Conservation (phyloP, 2,113 vertebrate genomes). For the Calidris pygmaea region DNA sequence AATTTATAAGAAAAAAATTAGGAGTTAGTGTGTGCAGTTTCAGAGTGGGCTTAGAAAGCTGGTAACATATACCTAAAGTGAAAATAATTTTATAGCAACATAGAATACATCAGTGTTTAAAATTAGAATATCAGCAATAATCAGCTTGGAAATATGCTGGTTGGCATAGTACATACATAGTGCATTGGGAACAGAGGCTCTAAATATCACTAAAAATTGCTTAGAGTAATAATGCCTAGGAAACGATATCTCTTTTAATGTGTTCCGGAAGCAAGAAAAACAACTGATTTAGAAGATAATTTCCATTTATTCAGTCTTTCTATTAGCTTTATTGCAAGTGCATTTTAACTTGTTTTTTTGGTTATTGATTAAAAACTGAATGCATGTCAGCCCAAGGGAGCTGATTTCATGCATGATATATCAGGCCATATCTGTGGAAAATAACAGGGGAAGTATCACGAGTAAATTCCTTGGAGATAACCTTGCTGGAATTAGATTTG, state of each 20-base stretch:
- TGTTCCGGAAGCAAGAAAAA: background rate
- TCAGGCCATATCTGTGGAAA: background rate
- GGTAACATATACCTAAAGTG: background rate
- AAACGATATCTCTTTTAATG: accelerated
- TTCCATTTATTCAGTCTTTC: no score
- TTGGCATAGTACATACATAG: background rate
- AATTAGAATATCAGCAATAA: background rate
- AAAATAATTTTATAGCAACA: background rate
- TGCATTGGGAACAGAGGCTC: background rate
- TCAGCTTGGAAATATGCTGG: background rate
- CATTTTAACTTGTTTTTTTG: background rate
- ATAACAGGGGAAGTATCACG: background rate
- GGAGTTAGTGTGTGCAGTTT: accelerated
- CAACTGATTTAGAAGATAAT: background rate
- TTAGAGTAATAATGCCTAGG: background rate
- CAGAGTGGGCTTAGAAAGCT: background rate
- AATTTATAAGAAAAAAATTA: background rate
- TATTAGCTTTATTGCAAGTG: background rate
- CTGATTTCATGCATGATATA: background rate
- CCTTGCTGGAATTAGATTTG: background rate
- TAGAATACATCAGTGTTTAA: background rate
- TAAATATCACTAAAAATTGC: background rate
- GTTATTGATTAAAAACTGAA: background rate
- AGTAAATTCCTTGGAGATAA: background rate
- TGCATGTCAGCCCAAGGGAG: background rate